phyloP scores from a whole-genome alignment of 2,113 vertebrate genomes.

The Scopus umbretta region DNA sequence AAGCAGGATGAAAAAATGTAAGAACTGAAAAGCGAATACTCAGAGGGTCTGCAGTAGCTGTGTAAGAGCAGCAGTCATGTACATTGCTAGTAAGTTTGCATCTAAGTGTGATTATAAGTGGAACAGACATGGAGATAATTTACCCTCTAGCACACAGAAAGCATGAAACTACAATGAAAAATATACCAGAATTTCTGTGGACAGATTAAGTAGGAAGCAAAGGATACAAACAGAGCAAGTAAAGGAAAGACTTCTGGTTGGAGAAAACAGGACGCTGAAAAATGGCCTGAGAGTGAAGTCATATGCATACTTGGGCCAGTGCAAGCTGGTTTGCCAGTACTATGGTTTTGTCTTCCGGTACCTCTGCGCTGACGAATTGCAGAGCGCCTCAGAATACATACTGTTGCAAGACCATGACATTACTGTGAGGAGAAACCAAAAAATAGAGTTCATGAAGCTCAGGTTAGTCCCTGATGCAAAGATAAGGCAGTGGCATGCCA shows the following conservation, averaged over 20 bases:
- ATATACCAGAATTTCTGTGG: neutral
- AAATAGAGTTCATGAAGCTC: neutral
- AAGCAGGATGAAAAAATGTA: constrained; percentile 31
- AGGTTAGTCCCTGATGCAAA: neutral
- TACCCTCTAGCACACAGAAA: constrained; percentile 18
- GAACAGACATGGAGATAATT: constrained; percentile 45
- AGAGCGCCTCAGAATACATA: neutral
- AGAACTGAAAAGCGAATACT: neutral
- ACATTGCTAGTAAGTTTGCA: neutral
- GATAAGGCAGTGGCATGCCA: neutral
- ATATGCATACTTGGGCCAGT: neutral
- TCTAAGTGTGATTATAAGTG: constrained; percentile 43
- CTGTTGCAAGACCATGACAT: neutral
- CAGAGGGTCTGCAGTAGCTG: neutral
- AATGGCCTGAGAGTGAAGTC: neutral
- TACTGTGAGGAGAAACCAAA: neutral
- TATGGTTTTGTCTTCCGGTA: neutral
- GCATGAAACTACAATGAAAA: constrained; percentile 8
- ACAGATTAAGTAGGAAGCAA: neutral
- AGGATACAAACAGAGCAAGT: neutral
- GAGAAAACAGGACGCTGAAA: neutral
- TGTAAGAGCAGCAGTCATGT: neutral
- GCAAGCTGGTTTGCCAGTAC: neutral
- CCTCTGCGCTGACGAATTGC: neutral
- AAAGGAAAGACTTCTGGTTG: neutral